Conservation (phyloP, 2,888 invertebrate species). For the Sinodicranocentrus sp. region DNA sequence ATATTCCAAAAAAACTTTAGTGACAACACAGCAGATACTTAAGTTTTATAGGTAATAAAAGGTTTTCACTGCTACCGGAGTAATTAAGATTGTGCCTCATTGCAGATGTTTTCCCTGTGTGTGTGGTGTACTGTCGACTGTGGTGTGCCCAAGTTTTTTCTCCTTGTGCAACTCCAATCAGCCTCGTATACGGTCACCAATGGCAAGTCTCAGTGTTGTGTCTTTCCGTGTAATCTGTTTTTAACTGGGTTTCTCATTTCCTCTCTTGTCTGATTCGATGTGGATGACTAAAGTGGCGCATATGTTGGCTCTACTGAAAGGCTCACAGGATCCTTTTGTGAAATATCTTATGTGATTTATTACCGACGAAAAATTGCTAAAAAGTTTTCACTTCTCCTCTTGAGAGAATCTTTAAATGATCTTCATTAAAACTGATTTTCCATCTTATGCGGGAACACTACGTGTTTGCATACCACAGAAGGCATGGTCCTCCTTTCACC, state of each 20-base stretch:
- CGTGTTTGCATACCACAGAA: background rate
- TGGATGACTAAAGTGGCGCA: no score
- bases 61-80: slow-evolving; percentile 21
- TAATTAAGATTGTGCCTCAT: slow-evolving; percentile 56
- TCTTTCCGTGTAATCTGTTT: no score
- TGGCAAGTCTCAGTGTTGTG: no score
- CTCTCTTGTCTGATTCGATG: no score
- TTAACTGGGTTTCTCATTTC: no score
- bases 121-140: slow-evolving; percentile 2
- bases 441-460: no score
- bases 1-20: background rate
- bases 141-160: slow-evolving; percentile 3
- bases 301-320: no score
- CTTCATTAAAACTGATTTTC: no score
- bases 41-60: slow-evolving; percentile 28
- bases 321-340: background rate
- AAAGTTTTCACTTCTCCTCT: slow-evolving; percentile 7
- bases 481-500: background rate
- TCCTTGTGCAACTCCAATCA: background rate
- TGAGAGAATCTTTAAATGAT: no score
- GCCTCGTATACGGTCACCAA: no score
- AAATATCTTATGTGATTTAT: background rate
- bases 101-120: slow-evolving; percentile 30
- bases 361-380: slow-evolving; percentile 27
- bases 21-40: slow-evolving; percentile 22